Conservation (phyloP, 2,113 vertebrate genomes). For the Misgurnus mizolepis region DNA sequence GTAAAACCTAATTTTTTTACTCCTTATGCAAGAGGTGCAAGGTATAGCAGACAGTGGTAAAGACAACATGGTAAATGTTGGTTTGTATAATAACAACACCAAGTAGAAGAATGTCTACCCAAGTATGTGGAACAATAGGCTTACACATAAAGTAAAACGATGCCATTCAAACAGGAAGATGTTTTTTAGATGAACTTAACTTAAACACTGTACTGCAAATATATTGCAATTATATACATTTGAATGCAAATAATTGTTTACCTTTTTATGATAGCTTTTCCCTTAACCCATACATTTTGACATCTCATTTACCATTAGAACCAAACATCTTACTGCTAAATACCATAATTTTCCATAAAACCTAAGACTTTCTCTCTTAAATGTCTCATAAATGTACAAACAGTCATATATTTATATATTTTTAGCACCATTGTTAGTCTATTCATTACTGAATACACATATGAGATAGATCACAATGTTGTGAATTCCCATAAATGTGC, state of each 20-base stretch:
- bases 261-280: conserved; percentile 43
- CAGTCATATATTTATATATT: conserved; percentile 64
- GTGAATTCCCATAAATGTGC: conserved; percentile 62
- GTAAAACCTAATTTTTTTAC: neutral
- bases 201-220: conserved; percentile 45
- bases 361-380: conserved; percentile 70
- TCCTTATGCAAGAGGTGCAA: neutral
- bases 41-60: neutral
- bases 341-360: conserved; percentile 69
- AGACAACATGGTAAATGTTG: conserved; percentile 15
- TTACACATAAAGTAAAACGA: neutral
- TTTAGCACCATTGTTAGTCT: conserved; percentile 79
- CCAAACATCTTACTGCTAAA: conserved; percentile 66
- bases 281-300: conserved; percentile 46
- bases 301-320: conserved; percentile 51
- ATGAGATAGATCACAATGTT: conserved; percentile 59
- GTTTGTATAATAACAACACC: conserved; percentile 9
- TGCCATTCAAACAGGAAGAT: conserved; percentile 27
- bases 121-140: neutral
- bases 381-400: conserved; percentile 77
- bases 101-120: neutral
- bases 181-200: conserved; percentile 6
- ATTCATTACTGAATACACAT: conserved; percentile 75
- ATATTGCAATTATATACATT: conserved; percentile 41
- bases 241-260: conserved; percentile 58